Base-by-base conservation (phyloP, 2,888 invertebrate species). In the Serrognathus titanus region DNA sequence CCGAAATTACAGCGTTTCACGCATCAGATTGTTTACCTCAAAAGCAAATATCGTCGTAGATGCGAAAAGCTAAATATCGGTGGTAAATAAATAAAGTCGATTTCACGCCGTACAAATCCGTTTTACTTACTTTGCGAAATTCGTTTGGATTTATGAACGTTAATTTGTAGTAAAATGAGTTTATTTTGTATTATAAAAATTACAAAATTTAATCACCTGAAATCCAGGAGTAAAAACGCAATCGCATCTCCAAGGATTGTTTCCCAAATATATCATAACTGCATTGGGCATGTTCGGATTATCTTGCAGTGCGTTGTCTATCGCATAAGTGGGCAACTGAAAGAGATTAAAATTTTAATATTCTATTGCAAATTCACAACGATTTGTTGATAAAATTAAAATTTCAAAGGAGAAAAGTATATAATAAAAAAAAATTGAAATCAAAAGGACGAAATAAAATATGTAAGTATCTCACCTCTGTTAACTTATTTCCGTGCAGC, bases 161-260 rank as follows among this genome's bases (percentile, higher is more conserved):
- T 7, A 31, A 31, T 31, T 31, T 31, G 4, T 31, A 7, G 6
- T 31, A 31, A 31, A 31, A 31, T 6, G 24, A 31, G 1, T 20
- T 20, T 20, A 3, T 20, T 20, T 20, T 20, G 4, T 24, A 24
- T 3, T 16, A 16, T 16, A 16, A 16, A 40, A n/a, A 16, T 16
- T 16, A 39, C 12, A 57, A 74, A 24, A 24, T 24, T 24, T 5
- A 3, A 6, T 31, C 24, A 82, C 87, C 71, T 90, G 88, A 71
- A 93, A 89, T 39, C 85, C 81, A 43, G 91, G 90, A 3, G 88
- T 87, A 73, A 89, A 92, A 62, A 84, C 83, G 65, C 93, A 93
- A 68, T 91, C 89, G 70, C 93, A 93, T 24, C 85, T 80, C 91
- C 92, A 93, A 0, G 92, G 90, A 76, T 93, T 93, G 60, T 83